Evolutionary conservation across 2,797 vertebrate species (phyloP).

Genomic region (Notolabrus celidotus): DNA sequence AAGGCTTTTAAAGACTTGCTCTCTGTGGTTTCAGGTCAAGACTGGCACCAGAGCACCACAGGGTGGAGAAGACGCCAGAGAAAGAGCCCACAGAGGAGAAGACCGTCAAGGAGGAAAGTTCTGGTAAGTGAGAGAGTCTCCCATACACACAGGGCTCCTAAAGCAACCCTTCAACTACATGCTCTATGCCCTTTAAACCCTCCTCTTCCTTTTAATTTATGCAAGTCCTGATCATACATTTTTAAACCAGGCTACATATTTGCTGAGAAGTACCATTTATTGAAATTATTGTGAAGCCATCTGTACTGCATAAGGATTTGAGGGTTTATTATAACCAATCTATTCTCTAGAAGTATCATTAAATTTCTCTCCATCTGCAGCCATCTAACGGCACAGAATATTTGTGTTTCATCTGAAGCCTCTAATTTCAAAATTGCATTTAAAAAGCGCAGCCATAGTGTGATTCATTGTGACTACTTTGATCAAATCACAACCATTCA

Average conservation of each 20-base stretch:
- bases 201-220: neutral
- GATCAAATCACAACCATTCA: neutral
- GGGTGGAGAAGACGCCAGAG: conserved; percentile 69
- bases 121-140: conserved; percentile 78
- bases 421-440: conserved; percentile 2
- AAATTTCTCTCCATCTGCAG: neutral
- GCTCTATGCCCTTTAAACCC: neutral
- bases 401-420: neutral
- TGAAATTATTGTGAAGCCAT: too few relatives aligned
- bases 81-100: conserved; percentile 84
- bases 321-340: too few relatives aligned
- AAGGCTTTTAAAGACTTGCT: neutral
- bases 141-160: neutral
- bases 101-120: conserved; percentile 81
- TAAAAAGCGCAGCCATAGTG: neutral
- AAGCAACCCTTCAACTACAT: neutral
- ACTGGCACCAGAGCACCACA: conserved; percentile 89
- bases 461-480: neutral
- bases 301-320: too few relatives aligned
- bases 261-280: too few relatives aligned
- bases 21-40: conserved; percentile 85
- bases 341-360: too few relatives aligned
- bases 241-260: too few relatives aligned
- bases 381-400: neutral
- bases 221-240: too few relatives aligned